These are phyloP conservation scores for Seira sanloemensis DNA, from an alignment of 2,888 invertebrate genomes.

Conservation along the genomic window DNA sequence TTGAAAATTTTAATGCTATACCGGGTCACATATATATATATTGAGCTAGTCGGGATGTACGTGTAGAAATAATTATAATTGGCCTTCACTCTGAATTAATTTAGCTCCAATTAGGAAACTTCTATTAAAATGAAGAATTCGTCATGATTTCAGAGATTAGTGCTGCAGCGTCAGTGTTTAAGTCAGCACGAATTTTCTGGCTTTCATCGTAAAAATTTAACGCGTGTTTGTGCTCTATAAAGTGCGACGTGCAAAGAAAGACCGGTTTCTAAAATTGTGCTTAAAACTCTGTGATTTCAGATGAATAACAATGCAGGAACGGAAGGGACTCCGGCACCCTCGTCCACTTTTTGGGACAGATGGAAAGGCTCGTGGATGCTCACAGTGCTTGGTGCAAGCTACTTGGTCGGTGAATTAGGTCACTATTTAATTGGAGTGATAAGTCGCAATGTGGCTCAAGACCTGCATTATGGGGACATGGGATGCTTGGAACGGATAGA, in stretches of 20 bases:
- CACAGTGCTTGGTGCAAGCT: constrained; percentile 87
- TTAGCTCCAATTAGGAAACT: no score
- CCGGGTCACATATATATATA: no score
- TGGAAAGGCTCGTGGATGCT: constrained; percentile 75
- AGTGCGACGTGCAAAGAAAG: no score
- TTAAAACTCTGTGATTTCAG: constrained; percentile 5
- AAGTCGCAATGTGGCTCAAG: constrained; percentile 89
- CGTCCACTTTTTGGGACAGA: constrained; percentile 19
- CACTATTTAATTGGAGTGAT: constrained; percentile 91
- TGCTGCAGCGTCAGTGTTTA: neutral
- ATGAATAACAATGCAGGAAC: constrained; percentile 34
- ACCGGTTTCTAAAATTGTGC: no score
- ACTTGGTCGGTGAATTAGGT: constrained; percentile 90
- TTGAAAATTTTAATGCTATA: no score
- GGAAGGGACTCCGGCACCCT: neutral
- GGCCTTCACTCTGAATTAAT: no score
- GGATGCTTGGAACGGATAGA: constrained; percentile 81
- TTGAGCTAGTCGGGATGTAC: no score
- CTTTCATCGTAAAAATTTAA: neutral
- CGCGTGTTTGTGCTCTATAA: neutral
- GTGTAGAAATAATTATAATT: no score
- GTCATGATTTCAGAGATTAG: no score
- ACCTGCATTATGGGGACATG: constrained; percentile 90
- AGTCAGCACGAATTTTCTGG: neutral
- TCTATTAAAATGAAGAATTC: no score